These are phyloP conservation scores for Ypsolopha scabrella DNA, from an alignment of 2,888 invertebrate species.

Conservation along the genomic window DNA sequence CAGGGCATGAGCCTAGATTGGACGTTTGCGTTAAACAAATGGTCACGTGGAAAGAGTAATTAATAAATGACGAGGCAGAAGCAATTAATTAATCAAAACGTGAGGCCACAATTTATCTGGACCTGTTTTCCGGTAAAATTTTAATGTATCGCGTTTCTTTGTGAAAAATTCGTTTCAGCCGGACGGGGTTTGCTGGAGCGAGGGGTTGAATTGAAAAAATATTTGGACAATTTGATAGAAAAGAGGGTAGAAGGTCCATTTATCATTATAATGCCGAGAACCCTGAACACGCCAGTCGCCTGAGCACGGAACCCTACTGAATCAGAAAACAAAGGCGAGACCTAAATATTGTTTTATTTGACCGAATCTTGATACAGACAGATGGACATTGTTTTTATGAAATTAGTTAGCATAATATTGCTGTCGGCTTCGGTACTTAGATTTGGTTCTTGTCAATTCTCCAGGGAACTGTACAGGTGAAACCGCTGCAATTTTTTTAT, in stretches of 20 bases:
- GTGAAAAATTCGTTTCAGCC: slow-evolving; percentile 37
- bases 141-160: slow-evolving; percentile 20
- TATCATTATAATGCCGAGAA: slow-evolving; percentile 53
- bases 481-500: no score
- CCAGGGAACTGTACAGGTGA: no score
- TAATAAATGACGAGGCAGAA: slow-evolving; percentile 39
- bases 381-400: no score
- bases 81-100: slow-evolving; percentile 36
- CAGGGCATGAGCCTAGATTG: no score
- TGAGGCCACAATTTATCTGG: slow-evolving; percentile 4
- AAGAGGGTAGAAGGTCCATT: slow-evolving; percentile 37
- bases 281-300: no score
- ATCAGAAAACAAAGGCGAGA: no score
- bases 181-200: slow-evolving; percentile 11
- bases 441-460: no score
- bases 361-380: no score
- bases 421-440: no score
- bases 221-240: slow-evolving; percentile 37
- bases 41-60: slow-evolving; percentile 28
- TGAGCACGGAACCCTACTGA: no score
- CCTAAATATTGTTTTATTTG: no score
- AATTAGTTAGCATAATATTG: no score
- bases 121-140: slow-evolving; percentile 6
- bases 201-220: slow-evolving; percentile 39
- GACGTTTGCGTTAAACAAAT: slow-evolving; percentile 27